Conservation (phyloP, 2,888 invertebrate genomes). For the Lepidocyrtinus sp. region DNA sequence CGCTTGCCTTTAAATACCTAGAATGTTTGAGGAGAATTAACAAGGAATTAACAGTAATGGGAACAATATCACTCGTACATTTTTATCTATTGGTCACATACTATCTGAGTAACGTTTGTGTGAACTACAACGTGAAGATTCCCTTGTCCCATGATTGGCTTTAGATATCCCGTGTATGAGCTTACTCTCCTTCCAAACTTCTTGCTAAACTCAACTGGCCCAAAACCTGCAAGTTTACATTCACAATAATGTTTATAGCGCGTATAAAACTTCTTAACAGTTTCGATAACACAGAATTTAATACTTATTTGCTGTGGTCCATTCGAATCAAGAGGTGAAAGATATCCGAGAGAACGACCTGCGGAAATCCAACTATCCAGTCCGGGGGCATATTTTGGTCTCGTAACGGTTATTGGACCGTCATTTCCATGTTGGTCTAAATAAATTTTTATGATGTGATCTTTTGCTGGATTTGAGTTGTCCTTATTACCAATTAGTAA, state of each 20-base stretch:
- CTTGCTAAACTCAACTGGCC: conserved; percentile 35
- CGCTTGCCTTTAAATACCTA: conserved; percentile 3
- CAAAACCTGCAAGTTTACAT: conserved; percentile 30
- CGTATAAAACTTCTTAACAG: too few relatives aligned
- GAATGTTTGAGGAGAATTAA: too few relatives aligned
- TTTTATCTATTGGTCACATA: conserved; percentile 2
- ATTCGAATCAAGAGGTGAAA: conserved; percentile 52
- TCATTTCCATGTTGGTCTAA: conserved; percentile 47
- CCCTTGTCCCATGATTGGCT: not conserved
- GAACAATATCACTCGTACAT: not conserved
- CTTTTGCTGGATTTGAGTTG: not conserved
- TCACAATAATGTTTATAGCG: conserved; percentile 3
- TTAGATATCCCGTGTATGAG: conserved; percentile 34
- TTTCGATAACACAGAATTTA: not conserved
- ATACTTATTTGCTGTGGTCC: conserved; percentile 51
- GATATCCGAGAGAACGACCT: conserved; percentile 45
- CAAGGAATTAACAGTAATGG: too few relatives aligned
- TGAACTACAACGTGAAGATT: conserved; percentile 28
- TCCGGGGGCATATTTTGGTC: conserved; percentile 46
- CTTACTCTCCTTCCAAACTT: conserved; percentile 36
- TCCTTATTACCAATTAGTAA: not conserved
- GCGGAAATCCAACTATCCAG: conserved; percentile 44
- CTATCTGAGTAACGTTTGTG: not conserved
- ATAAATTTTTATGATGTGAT: too few relatives aligned
- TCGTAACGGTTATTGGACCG: conserved; percentile 44